Evolutionary conservation across 1,140 invertebrate genomes (phyloP).

Genomic region (Drosophila seguyi): DNA sequence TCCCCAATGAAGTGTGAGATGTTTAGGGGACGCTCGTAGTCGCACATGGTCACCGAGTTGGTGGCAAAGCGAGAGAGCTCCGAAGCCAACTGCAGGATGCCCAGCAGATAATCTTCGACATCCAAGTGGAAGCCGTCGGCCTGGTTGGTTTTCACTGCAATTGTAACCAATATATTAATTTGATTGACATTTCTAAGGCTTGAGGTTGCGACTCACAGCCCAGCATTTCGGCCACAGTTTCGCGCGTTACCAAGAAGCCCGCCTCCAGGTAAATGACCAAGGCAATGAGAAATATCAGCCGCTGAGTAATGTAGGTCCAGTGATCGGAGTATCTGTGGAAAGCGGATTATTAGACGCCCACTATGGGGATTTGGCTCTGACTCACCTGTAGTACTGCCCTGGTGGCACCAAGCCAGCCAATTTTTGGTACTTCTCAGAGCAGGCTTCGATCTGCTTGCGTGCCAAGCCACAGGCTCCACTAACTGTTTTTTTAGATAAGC

Average conservation of each 20-base stretch:
- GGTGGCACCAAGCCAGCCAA: conserved; percentile 87
- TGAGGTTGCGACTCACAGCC: conserved; percentile 88
- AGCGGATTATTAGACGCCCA: conserved; percentile 79
- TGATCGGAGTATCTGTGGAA: conserved; percentile 92
- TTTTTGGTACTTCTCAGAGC: conserved; percentile 87
- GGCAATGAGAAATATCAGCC: conserved; percentile 91
- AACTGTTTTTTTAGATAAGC: conserved; percentile 43
- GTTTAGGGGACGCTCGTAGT: conserved; percentile 92
- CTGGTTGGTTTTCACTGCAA: conserved; percentile 86
- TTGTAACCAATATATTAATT: conserved; percentile 37
- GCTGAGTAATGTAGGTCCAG: conserved; percentile 93
- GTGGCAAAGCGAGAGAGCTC: conserved; percentile 94
- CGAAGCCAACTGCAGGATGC: conserved; percentile 91
- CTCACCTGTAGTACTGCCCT: conserved; percentile 90
- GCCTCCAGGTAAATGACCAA: conserved; percentile 92
- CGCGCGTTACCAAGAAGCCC: conserved; percentile 90
- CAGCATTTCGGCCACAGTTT: conserved; percentile 92
- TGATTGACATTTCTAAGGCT: background rate
- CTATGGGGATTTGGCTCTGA: conserved; percentile 4
- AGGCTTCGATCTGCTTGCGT: conserved; percentile 87
- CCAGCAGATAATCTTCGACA: conserved; percentile 95
- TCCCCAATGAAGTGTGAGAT: conserved; percentile 95
- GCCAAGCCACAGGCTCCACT: conserved; percentile 87
- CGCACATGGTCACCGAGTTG: conserved; percentile 94
- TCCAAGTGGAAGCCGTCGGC: conserved; percentile 94